Evolutionary conservation across 23 tunicate species (phyloP).

Genomic region (Trididemnum clinides): DNA sequence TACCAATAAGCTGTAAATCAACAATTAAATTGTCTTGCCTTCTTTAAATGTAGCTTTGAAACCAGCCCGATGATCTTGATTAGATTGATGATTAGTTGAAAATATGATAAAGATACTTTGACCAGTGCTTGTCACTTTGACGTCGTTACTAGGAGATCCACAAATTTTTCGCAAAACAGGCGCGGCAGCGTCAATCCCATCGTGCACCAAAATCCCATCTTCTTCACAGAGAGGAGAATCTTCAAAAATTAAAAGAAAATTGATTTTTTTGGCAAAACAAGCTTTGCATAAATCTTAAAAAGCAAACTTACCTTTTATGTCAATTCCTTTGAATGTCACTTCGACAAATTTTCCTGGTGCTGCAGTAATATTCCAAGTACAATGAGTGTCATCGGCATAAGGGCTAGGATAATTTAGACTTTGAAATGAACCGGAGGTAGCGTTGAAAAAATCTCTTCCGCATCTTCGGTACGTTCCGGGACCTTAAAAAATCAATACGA

Average conservation of each 20-base stretch:
- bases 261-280: not conserved
- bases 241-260: not conserved
- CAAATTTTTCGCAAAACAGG: constrained; percentile 43
- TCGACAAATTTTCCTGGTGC: constrained; percentile 56
- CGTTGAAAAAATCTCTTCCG: constrained; percentile 86
- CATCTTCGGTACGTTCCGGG: constrained; percentile 75
- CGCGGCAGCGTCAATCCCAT: constrained; percentile 49
- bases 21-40: too few relatives aligned
- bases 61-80: not conserved
- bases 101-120: constrained; percentile 42
- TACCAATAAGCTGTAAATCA: too few relatives aligned
- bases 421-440: constrained; percentile 66
- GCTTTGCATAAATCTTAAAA: not conserved
- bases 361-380: constrained; percentile 94
- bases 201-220: constrained; percentile 76
- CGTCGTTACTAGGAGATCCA: constrained; percentile 13
- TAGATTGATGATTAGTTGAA: constrained; percentile 31
- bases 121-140: constrained; percentile 57
- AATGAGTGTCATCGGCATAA: constrained; percentile 88
- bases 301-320: constrained; percentile 62
- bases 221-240: constrained; percentile 57
- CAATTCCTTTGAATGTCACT: constrained; percentile 55
- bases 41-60: constrained; percentile 41
- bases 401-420: constrained; percentile 71
- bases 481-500: too few relatives aligned